Evolutionary conservation across 2,113 vertebrate species (phyloP), one percentile per base, ranked within the genome.

Genomic region (Synodontis membranacea): DNA sequence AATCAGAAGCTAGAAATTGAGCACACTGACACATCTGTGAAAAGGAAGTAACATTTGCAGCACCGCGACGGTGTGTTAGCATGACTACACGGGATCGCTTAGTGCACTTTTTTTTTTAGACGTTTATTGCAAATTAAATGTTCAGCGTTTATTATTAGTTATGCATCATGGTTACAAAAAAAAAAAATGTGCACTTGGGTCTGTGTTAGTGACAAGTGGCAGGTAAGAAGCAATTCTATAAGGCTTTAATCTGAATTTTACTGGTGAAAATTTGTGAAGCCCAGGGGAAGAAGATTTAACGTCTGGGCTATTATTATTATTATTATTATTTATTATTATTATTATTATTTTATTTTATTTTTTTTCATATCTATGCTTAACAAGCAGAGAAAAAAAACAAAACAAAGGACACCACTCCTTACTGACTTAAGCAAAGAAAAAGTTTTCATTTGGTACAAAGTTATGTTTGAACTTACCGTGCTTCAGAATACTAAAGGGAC

Each of bases 1-100:
- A 66, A 83, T 80, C 60, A 66, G 60, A 31, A 46, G 34, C 42
- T 83, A 83, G 50, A 23, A 66, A 83, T 83, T 50, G 44, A 83
- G 42, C 44, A 19, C 44, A 62, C 80, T 21, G 17, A 10, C 42
- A 64, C 62, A 64, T 46, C 11, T 44, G 34, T 2, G 21, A 80
- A 39, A 11, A 42, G 78, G 21, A 42, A 28, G 54, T 39, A 39
- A 39, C 44, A 17, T 48, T n/a, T 3, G 12, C 44, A 48, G 44
- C n/a, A 50, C 19, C 17, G 52, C 48, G 52, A 48, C 17, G 8
- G 14, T 5, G 64, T 8, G 60, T 46, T 60, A 54, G 80, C 80
- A 70, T 80, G 88, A 31, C 84, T 25, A 85, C 83, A 10, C 34
- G 50, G 50, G 37, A 48, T 28, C 42, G 12, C 25, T 28, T 46